phyloP scores from a whole-genome alignment of 1,140 invertebrate species.

The Sesamia nonagrioides region DNA sequence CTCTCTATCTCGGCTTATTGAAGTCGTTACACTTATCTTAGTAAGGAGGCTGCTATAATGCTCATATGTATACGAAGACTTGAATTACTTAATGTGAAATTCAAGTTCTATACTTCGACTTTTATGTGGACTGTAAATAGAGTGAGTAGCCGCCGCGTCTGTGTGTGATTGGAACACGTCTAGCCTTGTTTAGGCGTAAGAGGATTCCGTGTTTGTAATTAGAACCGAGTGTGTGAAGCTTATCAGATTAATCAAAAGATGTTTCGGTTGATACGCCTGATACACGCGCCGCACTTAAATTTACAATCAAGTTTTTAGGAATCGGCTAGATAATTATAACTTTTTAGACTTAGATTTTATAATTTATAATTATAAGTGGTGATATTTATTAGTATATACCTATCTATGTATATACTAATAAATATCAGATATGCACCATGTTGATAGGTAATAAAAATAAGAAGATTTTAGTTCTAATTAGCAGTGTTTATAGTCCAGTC shows the following conservation, averaged over 20 bases:
- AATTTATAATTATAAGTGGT: too few species aligned
- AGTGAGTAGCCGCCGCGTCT: not conserved
- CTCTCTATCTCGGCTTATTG: slow-evolving; percentile 8
- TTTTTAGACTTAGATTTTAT: not conserved
- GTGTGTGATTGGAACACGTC: not conserved
- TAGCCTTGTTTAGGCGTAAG: not conserved
- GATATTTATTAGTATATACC: too few species aligned
- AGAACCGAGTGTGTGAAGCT: not conserved
- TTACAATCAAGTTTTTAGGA: too few species aligned
- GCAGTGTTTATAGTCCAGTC: too few species aligned
- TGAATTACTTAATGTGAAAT: slow-evolving; percentile 21
- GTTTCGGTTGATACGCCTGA: too few species aligned
- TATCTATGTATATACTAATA: too few species aligned
- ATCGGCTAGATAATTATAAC: not conserved
- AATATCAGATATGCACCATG: too few species aligned
- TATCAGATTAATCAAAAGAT: not conserved
- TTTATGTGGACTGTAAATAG: slow-evolving; percentile 11
- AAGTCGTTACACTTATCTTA: slow-evolving; percentile 23
- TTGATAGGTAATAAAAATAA: too few species aligned
- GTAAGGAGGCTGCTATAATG: slow-evolving; percentile 21
- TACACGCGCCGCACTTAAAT: too few species aligned
- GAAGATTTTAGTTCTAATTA: too few species aligned
- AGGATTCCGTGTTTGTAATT: not conserved
- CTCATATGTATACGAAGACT: slow-evolving; percentile 32
- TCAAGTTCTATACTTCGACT: not conserved